phyloP scores from a whole-genome alignment of 2,797 vertebrate genomes.

The Gastrophryne carolinensis region DNA sequence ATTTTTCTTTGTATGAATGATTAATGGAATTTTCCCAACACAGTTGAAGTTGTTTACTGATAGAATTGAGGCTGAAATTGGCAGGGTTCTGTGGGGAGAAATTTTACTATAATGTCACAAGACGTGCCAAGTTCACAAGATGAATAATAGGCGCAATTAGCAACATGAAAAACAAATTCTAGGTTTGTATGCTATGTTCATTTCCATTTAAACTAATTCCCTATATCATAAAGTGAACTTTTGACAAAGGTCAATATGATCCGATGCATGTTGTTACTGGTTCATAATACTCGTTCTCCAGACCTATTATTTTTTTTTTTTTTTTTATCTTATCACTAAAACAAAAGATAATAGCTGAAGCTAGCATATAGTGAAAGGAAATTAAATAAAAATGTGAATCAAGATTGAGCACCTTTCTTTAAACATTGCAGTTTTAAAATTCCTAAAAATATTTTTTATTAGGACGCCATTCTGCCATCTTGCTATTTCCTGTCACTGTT shows the following conservation, averaged over 20 bases:
- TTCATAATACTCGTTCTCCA: not conserved
- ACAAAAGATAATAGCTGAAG: too few relatives aligned
- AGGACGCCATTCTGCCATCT: too few relatives aligned
- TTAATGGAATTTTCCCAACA: conserved; percentile 77
- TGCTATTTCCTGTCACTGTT: too few relatives aligned
- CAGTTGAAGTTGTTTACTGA: conserved; percentile 75
- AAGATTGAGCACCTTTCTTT: too few relatives aligned
- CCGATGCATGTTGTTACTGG: not conserved
- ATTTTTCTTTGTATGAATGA: conserved; percentile 73
- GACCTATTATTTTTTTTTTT: too few relatives aligned
- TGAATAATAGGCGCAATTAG: conserved; percentile 68
- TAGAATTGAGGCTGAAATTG: conserved; percentile 73
- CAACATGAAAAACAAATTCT: conserved; percentile 58
- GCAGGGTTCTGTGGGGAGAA: conserved; percentile 70
- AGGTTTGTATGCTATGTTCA: conserved; percentile 51
- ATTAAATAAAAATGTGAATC: too few relatives aligned
- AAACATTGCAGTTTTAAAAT: too few relatives aligned
- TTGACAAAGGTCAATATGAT: not conserved
- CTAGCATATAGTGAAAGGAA: too few relatives aligned
- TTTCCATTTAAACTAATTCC: conserved; percentile 27
- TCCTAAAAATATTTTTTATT: too few relatives aligned
- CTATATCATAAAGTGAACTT: not conserved
- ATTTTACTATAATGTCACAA: conserved; percentile 65
- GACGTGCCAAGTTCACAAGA: conserved; percentile 65
- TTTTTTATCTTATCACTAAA: too few relatives aligned